Evolutionary conservation across 2,113 vertebrate species (phyloP).

Genomic region (Sula dactylatra): DNA sequence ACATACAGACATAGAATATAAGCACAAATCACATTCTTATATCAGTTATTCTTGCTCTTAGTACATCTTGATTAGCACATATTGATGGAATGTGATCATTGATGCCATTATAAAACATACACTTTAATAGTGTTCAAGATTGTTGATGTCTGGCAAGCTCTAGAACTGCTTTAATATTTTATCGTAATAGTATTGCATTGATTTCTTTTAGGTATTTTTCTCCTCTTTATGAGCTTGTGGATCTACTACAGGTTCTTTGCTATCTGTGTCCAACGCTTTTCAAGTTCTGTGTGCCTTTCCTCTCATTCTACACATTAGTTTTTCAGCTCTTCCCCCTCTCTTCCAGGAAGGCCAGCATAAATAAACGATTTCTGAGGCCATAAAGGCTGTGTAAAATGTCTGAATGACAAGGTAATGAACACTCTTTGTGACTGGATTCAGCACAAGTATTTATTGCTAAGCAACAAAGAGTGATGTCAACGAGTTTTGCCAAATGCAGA

Average conservation of each 20-base stretch:
- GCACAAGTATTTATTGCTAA: constrained; percentile 73
- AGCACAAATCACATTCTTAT: not conserved
- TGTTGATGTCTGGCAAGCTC: not conserved
- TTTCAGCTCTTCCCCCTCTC: not conserved
- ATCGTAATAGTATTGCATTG: not conserved
- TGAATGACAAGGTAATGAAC: constrained; percentile 72
- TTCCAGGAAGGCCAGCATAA: not conserved
- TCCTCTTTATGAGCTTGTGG: not conserved
- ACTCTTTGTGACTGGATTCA: constrained; percentile 53
- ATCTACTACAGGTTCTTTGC: not conserved
- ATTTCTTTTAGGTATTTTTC: not conserved
- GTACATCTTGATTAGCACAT: not conserved
- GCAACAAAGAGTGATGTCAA: constrained; percentile 73
- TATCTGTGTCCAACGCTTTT: not conserved
- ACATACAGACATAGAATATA: not conserved
- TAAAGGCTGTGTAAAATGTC: constrained; percentile 52
- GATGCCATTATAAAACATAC: not conserved
- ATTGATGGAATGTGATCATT: not conserved
- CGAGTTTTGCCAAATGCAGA: constrained; percentile 73
- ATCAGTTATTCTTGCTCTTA: not conserved
- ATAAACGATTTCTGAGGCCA: not conserved
- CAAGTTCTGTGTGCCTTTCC: not conserved
- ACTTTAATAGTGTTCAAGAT: not conserved
- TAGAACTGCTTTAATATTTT: not conserved
- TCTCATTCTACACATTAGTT: not conserved